A percentile compares a stretch with the other conserved stretches of the same genome.
Evolutionary conservation across 1,140 invertebrate genomes (phyloP).

Genomic region (Ceratina calcarata): DNA sequence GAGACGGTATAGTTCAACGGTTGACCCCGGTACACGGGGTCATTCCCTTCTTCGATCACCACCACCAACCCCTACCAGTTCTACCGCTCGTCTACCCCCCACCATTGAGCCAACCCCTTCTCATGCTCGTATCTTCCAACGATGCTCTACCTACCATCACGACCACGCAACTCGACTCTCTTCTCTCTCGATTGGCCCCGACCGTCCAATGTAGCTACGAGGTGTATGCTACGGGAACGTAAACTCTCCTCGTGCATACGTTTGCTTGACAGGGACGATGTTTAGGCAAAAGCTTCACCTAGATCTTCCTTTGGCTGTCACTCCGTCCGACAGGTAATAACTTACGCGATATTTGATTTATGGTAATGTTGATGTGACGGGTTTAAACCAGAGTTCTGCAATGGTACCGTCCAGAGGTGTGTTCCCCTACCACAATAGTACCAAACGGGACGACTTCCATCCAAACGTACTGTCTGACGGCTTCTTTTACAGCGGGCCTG

Average conservation of each 20-base stretch:
- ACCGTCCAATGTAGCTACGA: constrained; percentile 57
- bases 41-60: constrained; percentile 71
- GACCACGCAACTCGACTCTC: constrained; percentile 50
- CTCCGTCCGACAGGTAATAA: constrained; percentile 38
- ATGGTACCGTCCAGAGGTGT: no score
- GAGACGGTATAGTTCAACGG: constrained; percentile 68
- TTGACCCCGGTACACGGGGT: constrained; percentile 74
- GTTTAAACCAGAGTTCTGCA: no score
- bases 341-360: constrained; percentile 41
- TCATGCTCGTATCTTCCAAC: constrained; percentile 39
- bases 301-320: constrained; percentile 44
- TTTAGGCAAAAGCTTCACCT: constrained; percentile 16
- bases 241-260: constrained; percentile 58
- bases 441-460: no score
- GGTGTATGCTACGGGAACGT: constrained; percentile 62
- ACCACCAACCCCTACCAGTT: constrained; percentile 48
- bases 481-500: no score
- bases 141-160: constrained; percentile 49
- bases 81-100: constrained; percentile 43
- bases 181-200: constrained; percentile 33
- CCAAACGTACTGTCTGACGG: no score
- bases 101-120: constrained; percentile 25
- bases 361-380: constrained; percentile 27
- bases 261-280: constrained; percentile 15
- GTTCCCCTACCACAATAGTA: no score